phyloP scores from a whole-genome alignment of 23 tunicate species.

The Ascidia mentula region DNA sequence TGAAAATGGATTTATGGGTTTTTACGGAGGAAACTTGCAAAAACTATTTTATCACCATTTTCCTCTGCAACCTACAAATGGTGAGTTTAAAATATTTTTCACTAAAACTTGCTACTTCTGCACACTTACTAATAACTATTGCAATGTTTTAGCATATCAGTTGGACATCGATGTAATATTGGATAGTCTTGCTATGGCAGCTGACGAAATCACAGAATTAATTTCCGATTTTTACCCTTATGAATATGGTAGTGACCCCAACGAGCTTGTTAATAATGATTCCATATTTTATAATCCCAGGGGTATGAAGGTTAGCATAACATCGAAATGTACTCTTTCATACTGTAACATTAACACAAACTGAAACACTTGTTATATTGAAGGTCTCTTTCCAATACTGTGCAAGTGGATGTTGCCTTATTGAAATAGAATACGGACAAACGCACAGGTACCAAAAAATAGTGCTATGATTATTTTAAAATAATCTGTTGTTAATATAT shows the following conservation, averaged over 20 bases:
- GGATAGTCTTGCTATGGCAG: background rate
- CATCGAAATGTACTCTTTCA: no score
- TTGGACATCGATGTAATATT: background rate
- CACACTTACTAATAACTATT: background rate
- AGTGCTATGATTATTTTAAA: no score
- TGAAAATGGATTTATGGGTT: background rate
- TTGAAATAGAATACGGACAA: no score
- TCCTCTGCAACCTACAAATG: background rate
- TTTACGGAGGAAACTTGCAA: background rate
- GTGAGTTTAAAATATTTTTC: no score
- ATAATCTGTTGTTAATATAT: no score
- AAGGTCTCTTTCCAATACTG: no score
- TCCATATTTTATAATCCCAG: no score
- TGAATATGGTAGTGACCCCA: background rate
- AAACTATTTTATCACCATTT: background rate
- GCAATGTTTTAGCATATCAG: background rate
- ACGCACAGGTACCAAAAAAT: no score
- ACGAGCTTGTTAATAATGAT: background rate
- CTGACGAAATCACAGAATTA: background rate
- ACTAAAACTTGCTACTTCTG: no score
- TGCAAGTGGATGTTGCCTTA: no score
- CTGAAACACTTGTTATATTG: no score
- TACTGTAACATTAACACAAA: no score
- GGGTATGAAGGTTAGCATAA: background rate
- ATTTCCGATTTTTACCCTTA: background rate